These are phyloP conservation scores for Rhynchotus rufescens DNA, from an alignment of 2,797 vertebrate species.

Conservation along the genomic window DNA sequence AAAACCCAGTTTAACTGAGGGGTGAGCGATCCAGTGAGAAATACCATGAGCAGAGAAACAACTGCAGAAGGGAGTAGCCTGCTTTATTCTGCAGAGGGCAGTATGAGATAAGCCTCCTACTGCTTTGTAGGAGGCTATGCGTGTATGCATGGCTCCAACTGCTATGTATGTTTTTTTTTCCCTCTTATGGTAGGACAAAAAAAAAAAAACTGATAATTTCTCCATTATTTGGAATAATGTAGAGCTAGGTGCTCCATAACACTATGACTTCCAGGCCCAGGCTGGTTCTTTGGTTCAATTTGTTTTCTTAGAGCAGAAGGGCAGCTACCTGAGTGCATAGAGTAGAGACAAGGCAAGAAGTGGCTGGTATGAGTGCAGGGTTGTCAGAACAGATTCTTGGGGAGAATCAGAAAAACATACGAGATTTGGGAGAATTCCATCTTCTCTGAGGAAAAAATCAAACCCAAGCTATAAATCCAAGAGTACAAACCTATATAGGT, in stretches of 20 bases:
- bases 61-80: background rate
- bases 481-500: background rate
- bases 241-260: background rate
- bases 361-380: background rate
- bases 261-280: background rate
- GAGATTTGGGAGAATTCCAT: too few species aligned
- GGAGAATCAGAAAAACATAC: background rate
- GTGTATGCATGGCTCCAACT: too few species aligned
- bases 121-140: too few species aligned
- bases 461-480: background rate
- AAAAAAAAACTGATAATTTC: background rate
- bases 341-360: background rate
- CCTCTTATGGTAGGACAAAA: background rate
- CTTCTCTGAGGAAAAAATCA: background rate
- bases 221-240: background rate
- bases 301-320: background rate
- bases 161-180: too few species aligned
- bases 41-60: background rate
- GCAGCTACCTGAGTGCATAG: background rate
- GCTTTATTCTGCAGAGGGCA: slow-evolving; percentile 74
- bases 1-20: background rate
- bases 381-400: background rate
- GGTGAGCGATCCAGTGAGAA: background rate
- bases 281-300: background rate
- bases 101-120: slow-evolving; percentile 10